These are phyloP conservation scores for Octodonta nipae DNA, from an alignment of 2,888 invertebrate species.

Conservation along the genomic window DNA sequence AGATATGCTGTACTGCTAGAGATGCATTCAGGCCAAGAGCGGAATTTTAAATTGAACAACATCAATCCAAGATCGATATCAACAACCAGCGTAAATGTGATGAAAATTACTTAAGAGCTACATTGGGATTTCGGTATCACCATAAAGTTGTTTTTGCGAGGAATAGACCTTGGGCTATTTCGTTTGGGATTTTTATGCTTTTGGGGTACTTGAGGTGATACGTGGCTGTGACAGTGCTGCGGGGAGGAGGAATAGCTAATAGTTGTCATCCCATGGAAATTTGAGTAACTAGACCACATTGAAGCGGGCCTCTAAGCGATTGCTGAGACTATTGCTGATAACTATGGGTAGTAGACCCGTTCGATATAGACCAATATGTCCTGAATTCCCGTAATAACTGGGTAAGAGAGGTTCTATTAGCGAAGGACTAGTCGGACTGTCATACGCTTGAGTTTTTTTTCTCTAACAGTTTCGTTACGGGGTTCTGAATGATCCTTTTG, in stretches of 20 bases:
- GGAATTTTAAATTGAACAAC: no score
- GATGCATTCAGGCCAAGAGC: no score
- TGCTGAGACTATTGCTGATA: conserved; percentile 68
- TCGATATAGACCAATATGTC: conserved; percentile 32
- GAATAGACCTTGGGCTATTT: conserved; percentile 42
- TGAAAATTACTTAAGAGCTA: conserved; percentile 23
- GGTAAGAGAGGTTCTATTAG: conserved; percentile 27
- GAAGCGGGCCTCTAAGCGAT: conserved; percentile 53
- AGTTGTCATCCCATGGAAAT: conserved; percentile 74
- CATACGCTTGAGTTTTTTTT: conserved; percentile 30
- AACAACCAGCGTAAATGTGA: no score
- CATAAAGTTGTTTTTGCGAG: conserved; percentile 35
- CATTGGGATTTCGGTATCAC: conserved; percentile 49
- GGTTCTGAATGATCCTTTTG: conserved; percentile 55
- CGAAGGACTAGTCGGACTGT: conserved; percentile 28
- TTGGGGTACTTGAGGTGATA: conserved; percentile 44
- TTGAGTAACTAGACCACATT: conserved; percentile 75
- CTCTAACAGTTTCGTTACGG: conserved; percentile 56
- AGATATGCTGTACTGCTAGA: no score
- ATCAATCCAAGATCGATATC: no score
- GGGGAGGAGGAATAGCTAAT: conserved; percentile 41
- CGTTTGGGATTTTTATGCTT: conserved; percentile 35
- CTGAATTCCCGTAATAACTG: conserved; percentile 29
- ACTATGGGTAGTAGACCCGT: conserved; percentile 61
- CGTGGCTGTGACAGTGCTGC: conserved; percentile 33